These are phyloP conservation scores for Cacoxenus indagator DNA, from an alignment of 2,888 invertebrate species.

Conservation along the genomic window DNA sequence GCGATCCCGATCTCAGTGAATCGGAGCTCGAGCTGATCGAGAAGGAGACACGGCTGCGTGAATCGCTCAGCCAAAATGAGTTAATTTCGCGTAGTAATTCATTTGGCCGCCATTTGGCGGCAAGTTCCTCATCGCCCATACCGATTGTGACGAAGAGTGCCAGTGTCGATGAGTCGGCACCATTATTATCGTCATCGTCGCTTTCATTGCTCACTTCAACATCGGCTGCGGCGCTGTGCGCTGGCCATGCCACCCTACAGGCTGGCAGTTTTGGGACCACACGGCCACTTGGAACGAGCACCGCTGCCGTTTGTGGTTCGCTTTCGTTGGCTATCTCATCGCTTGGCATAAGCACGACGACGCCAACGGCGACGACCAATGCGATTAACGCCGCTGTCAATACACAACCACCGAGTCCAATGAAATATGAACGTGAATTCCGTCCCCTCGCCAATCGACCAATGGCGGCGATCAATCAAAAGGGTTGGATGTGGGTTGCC, in stretches of 20 bases:
- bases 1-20: slow-evolving; percentile 77
- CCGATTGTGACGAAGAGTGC: slow-evolving; percentile 71
- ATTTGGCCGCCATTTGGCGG: slow-evolving; percentile 67
- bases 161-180: slow-evolving; percentile 69
- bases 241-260: slow-evolving; percentile 43
- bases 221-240: slow-evolving; percentile 43
- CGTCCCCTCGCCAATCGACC: slow-evolving; percentile 76
- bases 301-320: slow-evolving; percentile 67
- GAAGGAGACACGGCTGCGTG: slow-evolving; percentile 69
- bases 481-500: slow-evolving; percentile 89
- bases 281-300: slow-evolving; percentile 60
- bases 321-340: slow-evolving; percentile 67
- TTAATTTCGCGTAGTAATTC: slow-evolving; percentile 70
- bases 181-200: neutral
- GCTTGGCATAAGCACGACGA: slow-evolving; percentile 57
- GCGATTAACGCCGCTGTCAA: slow-evolving; percentile 23
- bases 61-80: slow-evolving; percentile 70
- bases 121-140: slow-evolving; percentile 68
- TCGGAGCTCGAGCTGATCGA: slow-evolving; percentile 76
- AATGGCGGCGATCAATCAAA: slow-evolving; percentile 77
- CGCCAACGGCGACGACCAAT: slow-evolving; percentile 37
- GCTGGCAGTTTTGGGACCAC: slow-evolving; percentile 49
- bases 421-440: slow-evolving; percentile 74
- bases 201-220: slow-evolving; percentile 30
- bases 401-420: slow-evolving; percentile 69